These are phyloP conservation scores for Sarcophaga carnaria DNA, from an alignment of 2,888 invertebrate species.

Conservation along the genomic window DNA sequence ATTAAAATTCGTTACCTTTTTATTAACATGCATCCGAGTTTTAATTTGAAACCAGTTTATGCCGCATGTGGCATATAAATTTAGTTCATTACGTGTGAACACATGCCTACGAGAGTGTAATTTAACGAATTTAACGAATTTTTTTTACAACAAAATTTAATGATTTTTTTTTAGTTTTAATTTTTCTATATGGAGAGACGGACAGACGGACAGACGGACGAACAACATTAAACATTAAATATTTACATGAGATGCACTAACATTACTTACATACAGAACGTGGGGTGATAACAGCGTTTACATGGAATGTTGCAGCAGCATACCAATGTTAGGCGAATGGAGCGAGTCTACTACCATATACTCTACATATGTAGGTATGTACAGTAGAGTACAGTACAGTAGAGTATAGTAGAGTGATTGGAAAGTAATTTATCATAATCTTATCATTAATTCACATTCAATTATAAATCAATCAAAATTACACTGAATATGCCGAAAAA, in stretches of 20 bases:
- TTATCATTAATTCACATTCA: slow-evolving; percentile 79
- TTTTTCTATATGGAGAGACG: not conserved
- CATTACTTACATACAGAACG: not conserved
- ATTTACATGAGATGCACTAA: slow-evolving; percentile 4
- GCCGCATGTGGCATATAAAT: slow-evolving; percentile 16
- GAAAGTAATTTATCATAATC: slow-evolving; percentile 79
- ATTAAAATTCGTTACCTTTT: slow-evolving; percentile 29
- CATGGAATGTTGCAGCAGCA: not conserved
- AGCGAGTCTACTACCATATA: too few relatives aligned
- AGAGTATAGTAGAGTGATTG: slow-evolving; percentile 52
- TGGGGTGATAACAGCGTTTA: not conserved
- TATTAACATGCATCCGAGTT: not conserved
- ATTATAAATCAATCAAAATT: slow-evolving; percentile 80
- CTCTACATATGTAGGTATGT: too few relatives aligned
- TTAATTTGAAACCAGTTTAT: slow-evolving; percentile 43
- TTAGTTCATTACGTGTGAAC: slow-evolving; percentile 47
- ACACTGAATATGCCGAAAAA: slow-evolving; percentile 50
- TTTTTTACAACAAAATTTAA: not conserved
- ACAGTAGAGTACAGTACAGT: not conserved
- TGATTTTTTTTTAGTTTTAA: not conserved
- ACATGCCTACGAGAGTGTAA: slow-evolving; percentile 39
- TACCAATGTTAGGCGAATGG: too few relatives aligned
- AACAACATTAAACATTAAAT: not conserved
- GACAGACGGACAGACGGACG: not conserved
- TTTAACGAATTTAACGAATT: slow-evolving; percentile 16